These are phyloP conservation scores for Cynopterus sphinx DNA, from an alignment of 2,797 vertebrate species.

Conservation along the genomic window DNA sequence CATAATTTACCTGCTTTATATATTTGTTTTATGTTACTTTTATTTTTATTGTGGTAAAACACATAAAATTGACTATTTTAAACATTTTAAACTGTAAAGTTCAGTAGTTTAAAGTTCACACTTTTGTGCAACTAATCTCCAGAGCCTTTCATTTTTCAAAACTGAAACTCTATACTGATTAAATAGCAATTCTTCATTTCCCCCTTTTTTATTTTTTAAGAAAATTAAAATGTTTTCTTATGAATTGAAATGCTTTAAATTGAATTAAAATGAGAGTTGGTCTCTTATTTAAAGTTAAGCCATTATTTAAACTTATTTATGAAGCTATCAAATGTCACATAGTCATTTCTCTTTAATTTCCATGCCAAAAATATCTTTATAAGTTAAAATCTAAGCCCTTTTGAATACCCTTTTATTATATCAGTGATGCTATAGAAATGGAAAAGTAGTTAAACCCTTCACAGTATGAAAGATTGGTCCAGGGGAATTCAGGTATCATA, in stretches of 20 bases:
- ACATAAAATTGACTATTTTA: not conserved
- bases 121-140: not conserved
- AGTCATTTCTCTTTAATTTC: not conserved
- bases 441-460: conserved; percentile 26
- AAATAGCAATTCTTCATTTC: not conserved
- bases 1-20: not conserved
- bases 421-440: not conserved
- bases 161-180: not conserved
- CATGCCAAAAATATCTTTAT: not conserved
- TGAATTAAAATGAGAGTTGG: not conserved
- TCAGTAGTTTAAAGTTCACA: not conserved
- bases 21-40: not conserved
- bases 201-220: not conserved
- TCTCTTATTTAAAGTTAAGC: not conserved
- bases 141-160: not conserved
- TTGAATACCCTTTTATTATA: not conserved
- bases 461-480: not conserved
- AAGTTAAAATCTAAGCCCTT: conserved; percentile 51
- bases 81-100: not conserved
- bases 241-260: conserved; percentile 40
- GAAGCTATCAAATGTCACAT: not conserved
- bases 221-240: not conserved
- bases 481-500: not conserved
- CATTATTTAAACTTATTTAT: conserved; percentile 39
- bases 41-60: not conserved